Percentiles rank a stretch among this genome's conserved stretches.
Evolutionary conservation across 1,140 invertebrate genomes (phyloP).

Genomic region (Drosophila oshimai): DNA sequence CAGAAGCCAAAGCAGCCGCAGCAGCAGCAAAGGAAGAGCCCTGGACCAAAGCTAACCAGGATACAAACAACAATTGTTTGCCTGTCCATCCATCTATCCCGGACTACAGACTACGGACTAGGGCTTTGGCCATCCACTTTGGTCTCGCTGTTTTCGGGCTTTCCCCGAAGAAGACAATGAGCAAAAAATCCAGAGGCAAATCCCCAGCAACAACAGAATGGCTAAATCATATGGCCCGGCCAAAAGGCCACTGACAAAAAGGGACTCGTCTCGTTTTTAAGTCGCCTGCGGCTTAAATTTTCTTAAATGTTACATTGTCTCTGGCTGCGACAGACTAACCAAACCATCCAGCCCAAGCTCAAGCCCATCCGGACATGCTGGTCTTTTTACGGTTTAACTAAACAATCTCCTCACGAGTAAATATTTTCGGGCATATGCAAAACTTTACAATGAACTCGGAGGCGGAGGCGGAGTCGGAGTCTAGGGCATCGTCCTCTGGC

Average conservation of each 20-base stretch:
- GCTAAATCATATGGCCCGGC: constrained; percentile 67
- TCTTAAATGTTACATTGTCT: constrained; percentile 77
- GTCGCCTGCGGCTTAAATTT: constrained; percentile 77
- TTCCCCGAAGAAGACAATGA: constrained; percentile 37
- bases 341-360: background rate
- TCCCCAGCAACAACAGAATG: constrained; percentile 42
- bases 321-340: constrained; percentile 20
- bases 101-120: constrained; percentile 62
- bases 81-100: constrained; percentile 54
- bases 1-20: constrained; percentile 56
- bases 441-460: constrained; percentile 65
- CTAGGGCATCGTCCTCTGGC: background rate
- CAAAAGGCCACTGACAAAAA: constrained; percentile 31
- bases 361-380: constrained; percentile 33
- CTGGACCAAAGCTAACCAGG: constrained; percentile 51
- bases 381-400: constrained; percentile 79
- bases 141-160: constrained; percentile 29
- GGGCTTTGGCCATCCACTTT: constrained; percentile 37
- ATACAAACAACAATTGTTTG: constrained; percentile 79
- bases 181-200: constrained; percentile 44
- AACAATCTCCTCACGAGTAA: constrained; percentile 74
- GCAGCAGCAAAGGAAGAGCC: background rate
- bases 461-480: constrained; percentile 9
- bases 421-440: constrained; percentile 74
- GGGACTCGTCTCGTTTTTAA: constrained; percentile 65